Conservation (phyloP, 2,888 invertebrate species). For the Cactoblastis cactorum region DNA sequence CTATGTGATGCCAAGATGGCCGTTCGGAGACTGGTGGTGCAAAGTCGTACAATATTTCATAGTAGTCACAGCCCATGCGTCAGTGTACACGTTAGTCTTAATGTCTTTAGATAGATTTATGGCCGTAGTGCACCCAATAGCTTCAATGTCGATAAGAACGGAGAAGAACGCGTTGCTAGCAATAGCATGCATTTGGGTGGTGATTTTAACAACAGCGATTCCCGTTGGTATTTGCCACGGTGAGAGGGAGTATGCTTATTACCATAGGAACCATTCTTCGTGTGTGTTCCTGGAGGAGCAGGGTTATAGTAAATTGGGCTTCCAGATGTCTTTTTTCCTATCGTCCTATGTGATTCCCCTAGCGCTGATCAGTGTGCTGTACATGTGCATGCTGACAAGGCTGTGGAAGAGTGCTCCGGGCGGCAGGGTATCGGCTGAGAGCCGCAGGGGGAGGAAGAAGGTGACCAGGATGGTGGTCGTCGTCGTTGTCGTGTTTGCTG, state of each 20-base stretch:
- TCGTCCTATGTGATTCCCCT: constrained; percentile 94
- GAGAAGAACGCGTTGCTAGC: constrained; percentile 89
- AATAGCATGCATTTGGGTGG: constrained; percentile 88
- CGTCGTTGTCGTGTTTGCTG: constrained; percentile 94
- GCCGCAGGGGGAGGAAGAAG: constrained; percentile 89
- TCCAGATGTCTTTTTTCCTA: constrained; percentile 90
- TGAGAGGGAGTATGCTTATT: constrained; percentile 83
- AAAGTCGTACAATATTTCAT: constrained; percentile 94
- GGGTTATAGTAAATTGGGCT: constrained; percentile 80
- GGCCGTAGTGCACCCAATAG: constrained; percentile 95
- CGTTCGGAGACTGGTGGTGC: constrained; percentile 94
- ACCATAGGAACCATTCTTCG: constrained; percentile 81
- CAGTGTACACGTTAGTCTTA: constrained; percentile 94
- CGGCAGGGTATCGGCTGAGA: constrained; percentile 89
- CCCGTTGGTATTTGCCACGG: constrained; percentile 89
- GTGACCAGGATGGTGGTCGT: constrained; percentile 96
- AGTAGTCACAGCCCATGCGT: constrained; percentile 94
- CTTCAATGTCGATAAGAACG: constrained; percentile 91
- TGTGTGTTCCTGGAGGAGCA: constrained; percentile 83
- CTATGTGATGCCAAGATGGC: constrained; percentile 93
- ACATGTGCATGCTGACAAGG: constrained; percentile 92
- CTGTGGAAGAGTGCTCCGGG: constrained; percentile 92
- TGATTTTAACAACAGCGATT: constrained; percentile 88
- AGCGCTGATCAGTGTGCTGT: constrained; percentile 90
- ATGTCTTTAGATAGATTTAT: constrained; percentile 96